These are phyloP conservation scores for Saccostrea cuccullata DNA, from an alignment of 1,140 invertebrate genomes.

Conservation along the genomic window DNA sequence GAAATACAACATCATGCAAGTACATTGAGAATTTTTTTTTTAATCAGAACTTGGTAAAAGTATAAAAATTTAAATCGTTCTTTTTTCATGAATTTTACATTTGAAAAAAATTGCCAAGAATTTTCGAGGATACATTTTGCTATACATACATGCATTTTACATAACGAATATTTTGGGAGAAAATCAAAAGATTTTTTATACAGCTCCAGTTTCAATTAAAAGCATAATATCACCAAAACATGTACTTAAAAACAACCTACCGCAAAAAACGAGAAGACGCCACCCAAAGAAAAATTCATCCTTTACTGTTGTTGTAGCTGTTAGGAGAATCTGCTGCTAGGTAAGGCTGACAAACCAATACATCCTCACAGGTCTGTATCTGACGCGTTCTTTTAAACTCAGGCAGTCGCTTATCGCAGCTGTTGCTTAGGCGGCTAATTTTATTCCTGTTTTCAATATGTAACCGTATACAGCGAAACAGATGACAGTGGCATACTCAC, in stretches of 20 bases:
- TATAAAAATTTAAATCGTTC: no score
- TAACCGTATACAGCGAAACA: neutral
- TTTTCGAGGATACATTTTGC: no score
- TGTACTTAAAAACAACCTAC: neutral
- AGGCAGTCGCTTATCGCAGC: neutral
- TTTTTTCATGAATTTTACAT: no score
- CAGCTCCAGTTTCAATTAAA: no score
- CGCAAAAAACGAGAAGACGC: conserved; percentile 27
- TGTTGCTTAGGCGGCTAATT: neutral
- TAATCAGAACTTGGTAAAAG: no score
- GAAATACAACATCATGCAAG: no score
- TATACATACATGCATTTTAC: no score
- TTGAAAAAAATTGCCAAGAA: no score
- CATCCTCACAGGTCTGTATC: neutral
- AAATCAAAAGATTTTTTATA: no score
- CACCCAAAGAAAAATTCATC: conserved; percentile 18
- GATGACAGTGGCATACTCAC: neutral
- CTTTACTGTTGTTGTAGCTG: neutral
- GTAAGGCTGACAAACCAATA: neutral
- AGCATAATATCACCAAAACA: no score
- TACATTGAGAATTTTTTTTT: no score
- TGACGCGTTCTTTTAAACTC: neutral
- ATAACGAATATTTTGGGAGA: no score
- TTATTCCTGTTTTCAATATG: neutral
- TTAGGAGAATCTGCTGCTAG: neutral